A percentile compares a stretch with the other conserved stretches of the same genome.
Evolutionary conservation across 2,888 invertebrate genomes (phyloP).

Genomic region (Bombylius discolor): DNA sequence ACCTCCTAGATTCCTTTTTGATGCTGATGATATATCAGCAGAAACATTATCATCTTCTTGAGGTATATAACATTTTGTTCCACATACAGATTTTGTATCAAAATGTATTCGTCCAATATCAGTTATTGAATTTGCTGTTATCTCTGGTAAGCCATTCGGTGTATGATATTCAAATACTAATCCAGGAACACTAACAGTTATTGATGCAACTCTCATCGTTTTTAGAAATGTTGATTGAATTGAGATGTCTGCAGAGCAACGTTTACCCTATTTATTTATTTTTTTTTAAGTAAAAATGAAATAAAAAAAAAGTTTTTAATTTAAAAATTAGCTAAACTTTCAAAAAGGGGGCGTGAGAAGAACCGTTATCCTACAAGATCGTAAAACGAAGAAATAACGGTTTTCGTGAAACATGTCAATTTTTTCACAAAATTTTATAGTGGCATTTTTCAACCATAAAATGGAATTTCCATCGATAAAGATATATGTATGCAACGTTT

Average conservation of each 20-base stretch:
- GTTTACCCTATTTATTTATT: constrained; percentile 47
- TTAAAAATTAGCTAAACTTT: no score
- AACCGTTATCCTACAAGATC: neutral
- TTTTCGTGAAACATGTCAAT: no score
- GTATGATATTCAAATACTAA: constrained; percentile 42
- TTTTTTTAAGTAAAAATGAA: constrained; percentile 4
- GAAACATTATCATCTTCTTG: constrained; percentile 6
- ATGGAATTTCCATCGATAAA: no score
- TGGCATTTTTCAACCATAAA: no score
- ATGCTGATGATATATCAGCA: no score
- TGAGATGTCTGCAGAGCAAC: constrained; percentile 61
- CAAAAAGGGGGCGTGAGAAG: neutral
- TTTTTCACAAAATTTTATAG: no score
- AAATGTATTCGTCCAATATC: constrained; percentile 51
- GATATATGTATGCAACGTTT: no score
- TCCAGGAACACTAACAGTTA: constrained; percentile 46
- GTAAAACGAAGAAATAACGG: no score
- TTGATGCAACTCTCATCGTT: constrained; percentile 54
- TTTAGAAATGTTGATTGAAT: constrained; percentile 70
- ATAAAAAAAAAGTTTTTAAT: neutral
- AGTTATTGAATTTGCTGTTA: constrained; percentile 40
- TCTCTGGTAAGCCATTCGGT: constrained; percentile 32
- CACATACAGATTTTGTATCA: constrained; percentile 60
- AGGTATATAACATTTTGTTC: constrained; percentile 27
- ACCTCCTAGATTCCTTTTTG: no score